Conservation (phyloP, 2,113 vertebrate genomes). For the Eretmochelys imbricata region DNA sequence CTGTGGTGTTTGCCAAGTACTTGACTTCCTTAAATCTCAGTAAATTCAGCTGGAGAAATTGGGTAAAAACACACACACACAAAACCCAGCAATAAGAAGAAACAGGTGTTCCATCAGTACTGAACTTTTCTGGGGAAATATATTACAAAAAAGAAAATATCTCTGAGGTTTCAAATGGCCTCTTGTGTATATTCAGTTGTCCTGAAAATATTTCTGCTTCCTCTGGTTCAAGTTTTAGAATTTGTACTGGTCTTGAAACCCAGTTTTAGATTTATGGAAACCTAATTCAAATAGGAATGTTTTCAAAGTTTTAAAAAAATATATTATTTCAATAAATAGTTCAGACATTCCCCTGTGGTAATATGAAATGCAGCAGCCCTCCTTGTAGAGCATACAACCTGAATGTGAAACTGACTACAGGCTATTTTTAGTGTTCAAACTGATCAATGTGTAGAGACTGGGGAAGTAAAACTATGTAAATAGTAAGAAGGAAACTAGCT, state of each 20-base stretch:
- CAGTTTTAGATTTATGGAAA: neutral
- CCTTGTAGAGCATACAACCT: neutral
- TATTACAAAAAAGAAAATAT: neutral
- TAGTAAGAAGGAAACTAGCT: neutral
- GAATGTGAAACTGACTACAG: rapidly evolving
- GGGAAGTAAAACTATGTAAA: neutral
- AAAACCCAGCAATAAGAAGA: neutral
- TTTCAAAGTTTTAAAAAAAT: neutral
- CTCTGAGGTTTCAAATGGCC: neutral
- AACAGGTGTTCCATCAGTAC: rapidly evolving
- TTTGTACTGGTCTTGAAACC: neutral
- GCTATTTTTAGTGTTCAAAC: neutral
- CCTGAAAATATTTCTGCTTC: neutral
- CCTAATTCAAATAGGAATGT: neutral
- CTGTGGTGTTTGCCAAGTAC: neutral
- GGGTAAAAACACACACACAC: neutral
- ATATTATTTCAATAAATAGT: neutral
- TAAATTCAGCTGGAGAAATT: neutral
- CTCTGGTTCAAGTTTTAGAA: neutral
- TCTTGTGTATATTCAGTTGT: neutral
- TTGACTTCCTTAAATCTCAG: neutral
- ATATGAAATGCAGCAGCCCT: rapidly evolving
- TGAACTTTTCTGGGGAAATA: neutral
- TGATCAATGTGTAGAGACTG: neutral
- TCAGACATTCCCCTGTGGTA: neutral